These are phyloP conservation scores for Lysandra bellargus DNA, from an alignment of 2,888 invertebrate genomes.

Conservation along the genomic window DNA sequence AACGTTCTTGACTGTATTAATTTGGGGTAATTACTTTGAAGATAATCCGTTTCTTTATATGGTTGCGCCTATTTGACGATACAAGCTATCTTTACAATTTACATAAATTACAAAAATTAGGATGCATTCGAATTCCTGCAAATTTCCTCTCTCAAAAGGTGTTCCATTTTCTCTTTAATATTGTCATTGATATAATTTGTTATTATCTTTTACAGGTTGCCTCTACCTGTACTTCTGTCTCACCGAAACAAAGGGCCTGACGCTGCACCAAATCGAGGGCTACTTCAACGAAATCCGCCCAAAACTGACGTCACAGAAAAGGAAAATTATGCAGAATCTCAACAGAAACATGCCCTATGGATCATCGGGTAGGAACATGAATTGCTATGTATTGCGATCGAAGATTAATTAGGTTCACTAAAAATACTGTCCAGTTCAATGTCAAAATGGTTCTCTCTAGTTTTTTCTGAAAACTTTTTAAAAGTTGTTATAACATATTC, in stretches of 20 bases:
- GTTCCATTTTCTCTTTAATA: too few species aligned
- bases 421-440: not conserved
- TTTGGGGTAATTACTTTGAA: too few species aligned
- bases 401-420: not conserved
- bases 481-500: not conserved
- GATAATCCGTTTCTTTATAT: too few species aligned
- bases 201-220: constrained; percentile 54
- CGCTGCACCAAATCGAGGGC: constrained; percentile 84
- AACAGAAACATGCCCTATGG: constrained; percentile 24
- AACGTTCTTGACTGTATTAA: too few species aligned
- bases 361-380: not conserved
- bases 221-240: constrained; percentile 78
- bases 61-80: too few species aligned
- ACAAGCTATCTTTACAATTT: too few species aligned
- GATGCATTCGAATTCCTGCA: too few species aligned
- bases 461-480: not conserved
- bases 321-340: constrained; percentile 44
- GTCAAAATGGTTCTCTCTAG: not conserved
- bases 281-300: constrained; percentile 78
- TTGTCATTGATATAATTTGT: too few species aligned
- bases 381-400: constrained; percentile 1
- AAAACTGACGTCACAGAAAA: constrained; percentile 61
- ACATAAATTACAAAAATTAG: too few species aligned
- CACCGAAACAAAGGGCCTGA: constrained; percentile 83
- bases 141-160: too few species aligned